Base-by-base conservation (phyloP, 2,888 invertebrate species). In the Thecophora atra region DNA sequence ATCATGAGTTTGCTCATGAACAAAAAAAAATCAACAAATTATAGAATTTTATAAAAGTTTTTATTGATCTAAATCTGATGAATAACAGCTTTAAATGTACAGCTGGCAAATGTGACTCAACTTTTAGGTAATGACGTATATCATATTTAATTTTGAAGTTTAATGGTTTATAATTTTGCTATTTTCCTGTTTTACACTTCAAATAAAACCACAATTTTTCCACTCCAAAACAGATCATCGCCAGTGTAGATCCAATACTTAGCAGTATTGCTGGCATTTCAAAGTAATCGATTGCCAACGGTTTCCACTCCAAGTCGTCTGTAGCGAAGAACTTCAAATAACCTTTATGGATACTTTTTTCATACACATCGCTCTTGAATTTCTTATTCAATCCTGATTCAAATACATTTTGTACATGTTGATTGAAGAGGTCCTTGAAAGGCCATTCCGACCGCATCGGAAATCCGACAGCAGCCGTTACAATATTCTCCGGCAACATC, bases 361-460 rank as follows among this genome's bases (percentile, higher is more conserved):
- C 72, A 24, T 72, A 66, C 1, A 74, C 42, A 7, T 74, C 72
- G 4, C 64, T 62, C 1, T 17, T 30, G 8, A 74, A 47, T 8
- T 73, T 66, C 1, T 21, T 5, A 54, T 63, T 58, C 4, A 77
- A 44, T 3, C 77, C 77, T 2, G 68, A 44, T 11, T 76, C 73
- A 52, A 69, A 72, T 19, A 72, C 56, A 11, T 37, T 47, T 17
- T 42, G 8, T 4, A 72, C 28, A 28, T 72, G 73, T 4, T 73
- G 62, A 17, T 76, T 73, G 42, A 75, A 73, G 15, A 75, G 54
- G 11, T 70, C 37, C n/a, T 70, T 70, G n/a, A 76, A 70, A 13
- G 75, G 75, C 74, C 79, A 79, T n/a, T 75, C 75, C n/a, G 75
- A 70, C 1, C 54, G 68, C 47, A 79, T 74, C 0, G 78, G 76